Base-by-base conservation (phyloP, 23 tunicate species). In the Ciona savignyi region DNA sequence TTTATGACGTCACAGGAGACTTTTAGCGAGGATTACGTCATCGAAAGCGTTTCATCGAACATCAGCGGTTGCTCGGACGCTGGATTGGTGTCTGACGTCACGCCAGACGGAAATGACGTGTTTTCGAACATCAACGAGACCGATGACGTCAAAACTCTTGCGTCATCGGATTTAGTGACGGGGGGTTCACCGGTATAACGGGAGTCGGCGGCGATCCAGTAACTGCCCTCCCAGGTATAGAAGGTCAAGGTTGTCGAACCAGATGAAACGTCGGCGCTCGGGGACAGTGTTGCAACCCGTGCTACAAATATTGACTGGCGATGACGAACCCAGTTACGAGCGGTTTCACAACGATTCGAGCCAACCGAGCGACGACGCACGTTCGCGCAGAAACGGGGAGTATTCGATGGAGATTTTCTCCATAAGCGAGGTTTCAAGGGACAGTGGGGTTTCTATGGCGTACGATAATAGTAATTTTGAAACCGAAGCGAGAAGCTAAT, bases 371-470 rank as follows among this genome's bases (percentile, higher is more conserved):
- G 56, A 42, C 9, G 56, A 15, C 11, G 56, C 56, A 15, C 56
- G 56, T 9, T 6, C 56, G 56, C 56, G 56, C 11, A 42, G 56
- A 15, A 42, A 15, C 15, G 56, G 56, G 15, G 56, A n/a, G n/a
- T n/a, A n/a, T n/a, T 42, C 56, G 15, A 42, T 42, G 56, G 56
- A 42, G 15, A 42, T 42, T 15, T 42, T 42, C 56, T 42, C 56
- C 11, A 42, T 42, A 6, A 42, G 56, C 15, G 56, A 42, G 15
- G 56, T 42, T 42, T 42, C 56, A 1, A 32, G 74, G 15, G 85
- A 81, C 74, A 81, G 85, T 48, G 84, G 84, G 22, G 67, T 80
- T 1, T 80, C 67, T 33, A 22, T 80, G 62, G 84, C 84, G 2
- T 80, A 62, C 63, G 84, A 80, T 72, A 80, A 80, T 29, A n/a